Base-by-base conservation (phyloP, 2,888 invertebrate species). In the Cheilosia soror region DNA sequence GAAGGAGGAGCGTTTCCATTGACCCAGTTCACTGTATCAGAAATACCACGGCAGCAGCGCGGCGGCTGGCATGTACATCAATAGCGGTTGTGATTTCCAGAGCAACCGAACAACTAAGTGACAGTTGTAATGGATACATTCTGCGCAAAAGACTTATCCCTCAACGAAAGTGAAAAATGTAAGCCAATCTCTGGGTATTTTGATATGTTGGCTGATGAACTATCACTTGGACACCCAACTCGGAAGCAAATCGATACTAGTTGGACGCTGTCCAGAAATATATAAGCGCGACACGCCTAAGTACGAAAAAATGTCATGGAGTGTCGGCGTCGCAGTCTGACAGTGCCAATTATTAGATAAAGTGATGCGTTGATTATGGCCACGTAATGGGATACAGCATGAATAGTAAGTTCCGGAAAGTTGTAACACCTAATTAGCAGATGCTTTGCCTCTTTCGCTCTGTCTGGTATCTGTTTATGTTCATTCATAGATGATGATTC, bases 141-240 rank as follows among this genome's bases (percentile, higher is more conserved):
- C 62, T 42, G 53, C 29, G 29, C 33, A 13, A 49, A n/a, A 15
- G n/a, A 9, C 51, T 40, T 65, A 9, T 37, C 33, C 27, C 4
- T 13, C 9, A 13, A 20, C 15, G 40, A 37, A 37, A 37, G 40
- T 15, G 33, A 31, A 20, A 69, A 44, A 57, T 33, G 69, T 51
- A 72, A 65, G 29, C 47, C 58, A 66, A 65, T 47, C 29, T 27
- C 27, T 2, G 57, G 25, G 42, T 20, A 51, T 63, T 53, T 60
- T 42, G 60, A 77, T 78, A 69, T 58, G 27, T 76, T 60, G 58
- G 25, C 49, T 9, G 58, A 29, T 47, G 44, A 57, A 57, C 42
- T 55, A 83, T 83, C 79, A 63, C 33, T 83, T 83, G 83, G 83
- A 83, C 62, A 57, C 55, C 29, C 73, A 68, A 78, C 83, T 83